phyloP scores from a whole-genome alignment of 1,140 invertebrate genomes.

The Bombus difficillimus region DNA sequence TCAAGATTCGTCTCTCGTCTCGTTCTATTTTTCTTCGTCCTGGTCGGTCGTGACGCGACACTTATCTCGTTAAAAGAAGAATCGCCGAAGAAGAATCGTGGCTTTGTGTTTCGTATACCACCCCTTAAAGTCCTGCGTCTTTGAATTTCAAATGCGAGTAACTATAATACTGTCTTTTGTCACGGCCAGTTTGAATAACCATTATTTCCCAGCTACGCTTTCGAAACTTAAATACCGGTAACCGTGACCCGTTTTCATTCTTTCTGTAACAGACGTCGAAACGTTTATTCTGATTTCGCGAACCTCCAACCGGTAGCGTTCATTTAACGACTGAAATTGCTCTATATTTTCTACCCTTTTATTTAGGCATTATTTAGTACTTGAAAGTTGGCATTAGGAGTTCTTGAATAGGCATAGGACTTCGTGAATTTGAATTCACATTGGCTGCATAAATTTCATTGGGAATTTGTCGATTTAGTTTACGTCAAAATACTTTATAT shows the following conservation, averaged over 20 bases:
- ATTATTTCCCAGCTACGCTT: constrained; percentile 20
- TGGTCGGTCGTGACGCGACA: background rate
- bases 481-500: no score
- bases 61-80: constrained; percentile 21
- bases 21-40: no score
- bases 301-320: background rate
- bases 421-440: no score
- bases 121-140: background rate
- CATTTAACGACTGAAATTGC: no score
- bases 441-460: no score
- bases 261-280: background rate
- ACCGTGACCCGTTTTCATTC: constrained; percentile 10
- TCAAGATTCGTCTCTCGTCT: background rate
- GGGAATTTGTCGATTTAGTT: no score
- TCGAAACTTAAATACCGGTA: background rate
- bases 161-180: constrained; percentile 4
- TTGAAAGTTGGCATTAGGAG: no score
- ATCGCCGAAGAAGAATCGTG: background rate
- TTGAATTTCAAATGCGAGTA: constrained; percentile 24
- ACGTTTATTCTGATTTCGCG: background rate
- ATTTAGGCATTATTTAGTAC: background rate
- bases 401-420: no score
- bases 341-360: background rate
- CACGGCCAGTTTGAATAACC: background rate
- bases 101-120: constrained; percentile 6